A percentile compares a stretch with the other conserved stretches of the same genome.
Evolutionary conservation across 2,888 invertebrate genomes (phyloP).

Genomic region (Liposcelis brunnea): DNA sequence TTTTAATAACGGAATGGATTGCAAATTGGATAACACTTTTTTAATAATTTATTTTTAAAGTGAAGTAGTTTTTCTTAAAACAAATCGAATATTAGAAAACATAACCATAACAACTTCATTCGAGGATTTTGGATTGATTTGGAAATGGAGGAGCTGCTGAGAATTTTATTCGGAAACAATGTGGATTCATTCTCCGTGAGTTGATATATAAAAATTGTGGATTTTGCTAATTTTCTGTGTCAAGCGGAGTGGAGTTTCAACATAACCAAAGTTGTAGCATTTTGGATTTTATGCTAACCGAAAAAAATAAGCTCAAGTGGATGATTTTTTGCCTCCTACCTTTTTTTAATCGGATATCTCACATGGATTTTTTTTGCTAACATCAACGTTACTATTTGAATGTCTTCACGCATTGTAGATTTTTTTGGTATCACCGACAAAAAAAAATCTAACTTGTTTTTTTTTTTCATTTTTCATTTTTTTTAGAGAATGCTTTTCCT

Average conservation of each 20-base stretch:
- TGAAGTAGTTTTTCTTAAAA: neutral
- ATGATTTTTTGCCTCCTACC: too few relatives aligned
- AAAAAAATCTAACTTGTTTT: conserved; percentile 12
- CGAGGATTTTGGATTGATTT: neutral
- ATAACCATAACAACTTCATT: neutral
- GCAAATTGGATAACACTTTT: conserved; percentile 1
- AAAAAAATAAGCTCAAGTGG: too few relatives aligned
- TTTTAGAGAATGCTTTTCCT: neutral
- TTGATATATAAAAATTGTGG: neutral
- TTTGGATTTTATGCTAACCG: too few relatives aligned
- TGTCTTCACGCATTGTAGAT: conserved; percentile 7
- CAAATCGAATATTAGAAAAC: neutral
- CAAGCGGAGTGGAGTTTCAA: too few relatives aligned
- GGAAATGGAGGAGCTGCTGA: neutral
- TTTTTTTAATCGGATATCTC: too few relatives aligned
- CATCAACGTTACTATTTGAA: conserved; percentile 10
- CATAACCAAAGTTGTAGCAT: too few relatives aligned
- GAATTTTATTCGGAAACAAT: neutral
- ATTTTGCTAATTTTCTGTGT: neutral
- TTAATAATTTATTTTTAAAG: neutral
- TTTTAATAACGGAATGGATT: neutral
- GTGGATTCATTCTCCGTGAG: too few relatives aligned
- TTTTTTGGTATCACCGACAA: conserved; percentile 12
- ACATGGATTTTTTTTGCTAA: neutral
- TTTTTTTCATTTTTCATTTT: conserved; percentile 1